Base-by-base conservation (phyloP, 2,113 vertebrate genomes). In the Castor canadensis region DNA sequence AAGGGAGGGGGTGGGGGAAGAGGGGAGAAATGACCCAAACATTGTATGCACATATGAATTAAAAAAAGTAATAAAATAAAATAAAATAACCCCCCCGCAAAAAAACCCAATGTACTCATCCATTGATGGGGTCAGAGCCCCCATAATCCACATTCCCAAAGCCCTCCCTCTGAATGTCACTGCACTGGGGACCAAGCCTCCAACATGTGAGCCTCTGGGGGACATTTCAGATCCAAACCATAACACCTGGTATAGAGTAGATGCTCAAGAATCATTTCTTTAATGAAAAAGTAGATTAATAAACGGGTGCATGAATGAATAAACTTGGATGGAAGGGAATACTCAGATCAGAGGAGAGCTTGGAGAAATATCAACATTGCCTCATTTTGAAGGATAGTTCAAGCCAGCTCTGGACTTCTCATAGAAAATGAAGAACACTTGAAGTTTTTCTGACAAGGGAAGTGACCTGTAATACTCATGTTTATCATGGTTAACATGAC, bases 401-500 rank as follows among this genome's bases (percentile, higher is more conserved):
- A 79, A 49, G 45, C 28, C n/a, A 81, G 30, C 40, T 67, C 67
- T 89, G 72, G 69, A 67, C 80, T 76, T 94, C n/a, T 95, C 45
- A 19, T 19, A 72, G 54, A 73, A 56, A 89, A 83, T 45, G 6
- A 83, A 84, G 75, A 93, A 84, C 32, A 62, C 40, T 84, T 24
- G 35, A 64, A 49, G 72, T 64, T 91, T 73, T 64, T 87, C 62
- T 82, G 52, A 94, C 60, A 87, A 95, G 92, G 32, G 72, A 49
- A 91, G 75, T 58, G 71, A 87, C 60, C 54, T 62, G 49, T 72
- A 66, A 64, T 66, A 56, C 45, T 20, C 26, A 49, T 26, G 26
- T 80, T 87, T 80, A 73, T 77, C 35, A 83, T 94, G 72, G 32
- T 60, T 73, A 81, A 82, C 67, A 91, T 66, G 91, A 95, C 47